A percentile compares a stretch with the other conserved stretches of the same genome.
These are phyloP conservation scores for Sander vitreus DNA, from an alignment of 2,113 vertebrate genomes.

Conservation along the genomic window DNA sequence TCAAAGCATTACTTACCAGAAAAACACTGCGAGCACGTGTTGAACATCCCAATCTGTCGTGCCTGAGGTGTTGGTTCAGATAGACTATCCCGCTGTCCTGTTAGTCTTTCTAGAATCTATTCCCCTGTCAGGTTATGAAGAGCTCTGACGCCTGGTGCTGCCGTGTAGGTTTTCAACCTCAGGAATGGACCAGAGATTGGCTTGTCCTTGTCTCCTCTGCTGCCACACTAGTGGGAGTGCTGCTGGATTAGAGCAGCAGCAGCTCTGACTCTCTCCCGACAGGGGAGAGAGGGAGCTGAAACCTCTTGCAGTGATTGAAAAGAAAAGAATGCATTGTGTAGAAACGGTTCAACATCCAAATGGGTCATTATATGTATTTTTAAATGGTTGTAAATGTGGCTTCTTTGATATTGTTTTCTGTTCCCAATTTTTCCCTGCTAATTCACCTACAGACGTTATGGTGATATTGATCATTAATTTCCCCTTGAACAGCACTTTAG, in stretches of 20 bases:
- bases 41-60: not conserved
- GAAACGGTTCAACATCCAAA: not conserved
- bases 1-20: constrained; percentile 49
- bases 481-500: no score
- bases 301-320: not conserved
- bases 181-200: constrained; percentile 22
- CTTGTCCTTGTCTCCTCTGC: constrained; percentile 16
- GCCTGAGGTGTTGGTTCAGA: not conserved
- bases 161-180: constrained; percentile 9
- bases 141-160: constrained; percentile 13
- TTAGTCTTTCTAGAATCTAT: not conserved
- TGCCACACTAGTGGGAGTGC: constrained; percentile 46
- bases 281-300: constrained; percentile 6
- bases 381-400: not conserved
- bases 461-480: not conserved
- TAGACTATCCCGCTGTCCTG: not conserved
- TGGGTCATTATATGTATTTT: not conserved
- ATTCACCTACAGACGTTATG: rapidly evolving
- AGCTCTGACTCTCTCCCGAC: constrained; percentile 12
- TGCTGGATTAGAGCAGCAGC: constrained; percentile 60
- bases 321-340: not conserved
- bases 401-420: not conserved
- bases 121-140: not conserved
- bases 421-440: not conserved
- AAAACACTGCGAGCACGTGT: not conserved